Evolutionary conservation across 2,797 vertebrate genomes (phyloP).

Genomic region (Syngnathus acus): DNA sequence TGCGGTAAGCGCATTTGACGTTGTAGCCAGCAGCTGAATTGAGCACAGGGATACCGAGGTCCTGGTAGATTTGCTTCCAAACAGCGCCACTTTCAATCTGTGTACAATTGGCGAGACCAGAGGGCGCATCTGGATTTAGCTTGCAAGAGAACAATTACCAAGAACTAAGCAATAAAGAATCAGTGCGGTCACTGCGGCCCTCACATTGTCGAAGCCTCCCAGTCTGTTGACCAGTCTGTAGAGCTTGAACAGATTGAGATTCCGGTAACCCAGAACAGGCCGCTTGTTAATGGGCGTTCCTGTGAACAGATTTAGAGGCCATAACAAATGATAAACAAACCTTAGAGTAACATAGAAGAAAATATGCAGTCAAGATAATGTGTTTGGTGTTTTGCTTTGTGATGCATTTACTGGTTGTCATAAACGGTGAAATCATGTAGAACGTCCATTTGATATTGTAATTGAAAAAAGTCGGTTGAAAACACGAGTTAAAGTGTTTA

Average conservation of each 20-base stretch:
- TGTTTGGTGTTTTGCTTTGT: background rate
- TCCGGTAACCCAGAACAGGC: slow-evolving; percentile 76
- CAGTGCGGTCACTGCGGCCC: slow-evolving; percentile 18
- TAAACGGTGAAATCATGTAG: too few species aligned
- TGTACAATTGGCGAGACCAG: slow-evolving; percentile 13
- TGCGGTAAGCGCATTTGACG: slow-evolving; percentile 79
- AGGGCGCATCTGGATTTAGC: slow-evolving; percentile 11
- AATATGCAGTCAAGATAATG: background rate
- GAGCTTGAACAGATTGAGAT: slow-evolving; percentile 78
- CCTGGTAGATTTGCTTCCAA: slow-evolving; percentile 79
- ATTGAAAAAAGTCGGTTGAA: too few species aligned
- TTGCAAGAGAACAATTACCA: background rate
- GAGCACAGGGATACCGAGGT: slow-evolving; percentile 76
- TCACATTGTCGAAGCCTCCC: slow-evolving; percentile 74
- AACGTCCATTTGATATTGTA: background rate
- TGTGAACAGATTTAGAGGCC: slow-evolving; percentile 25
- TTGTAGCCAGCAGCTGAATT: slow-evolving; percentile 81
- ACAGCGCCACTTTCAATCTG: slow-evolving; percentile 76
- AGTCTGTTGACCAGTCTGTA: slow-evolving; percentile 75
- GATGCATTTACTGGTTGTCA: too few species aligned
- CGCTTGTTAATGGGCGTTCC: slow-evolving; percentile 78
- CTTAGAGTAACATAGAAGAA: background rate
- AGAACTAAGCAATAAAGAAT: background rate
- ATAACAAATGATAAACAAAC: background rate
- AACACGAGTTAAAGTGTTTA: too few species aligned